A percentile compares a stretch with the other conserved stretches of the same genome.
Evolutionary conservation across 2,888 invertebrate genomes (phyloP).

Genomic region (Ectemnius cavifrons): DNA sequence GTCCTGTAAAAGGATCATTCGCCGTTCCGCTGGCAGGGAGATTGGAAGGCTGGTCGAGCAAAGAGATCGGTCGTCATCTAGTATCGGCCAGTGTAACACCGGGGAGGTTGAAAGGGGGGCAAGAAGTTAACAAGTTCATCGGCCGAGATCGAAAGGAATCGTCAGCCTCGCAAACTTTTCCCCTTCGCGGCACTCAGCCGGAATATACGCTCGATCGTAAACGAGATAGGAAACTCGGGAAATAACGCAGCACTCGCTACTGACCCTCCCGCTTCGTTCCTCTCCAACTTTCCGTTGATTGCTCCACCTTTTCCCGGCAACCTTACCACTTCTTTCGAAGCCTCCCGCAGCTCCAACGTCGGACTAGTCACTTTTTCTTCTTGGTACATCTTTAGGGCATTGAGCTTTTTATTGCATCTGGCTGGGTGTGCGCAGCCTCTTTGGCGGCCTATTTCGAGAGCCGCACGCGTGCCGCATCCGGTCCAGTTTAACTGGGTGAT

Average conservation of each 20-base stretch:
- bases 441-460: slow-evolving; percentile 3
- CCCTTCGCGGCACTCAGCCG: slow-evolving; percentile 13
- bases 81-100: neutral
- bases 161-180: slow-evolving; percentile 10
- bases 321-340: neutral
- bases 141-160: slow-evolving; percentile 17
- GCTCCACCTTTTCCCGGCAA: slow-evolving; percentile 1
- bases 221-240: slow-evolving; percentile 9
- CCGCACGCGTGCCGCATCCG: slow-evolving; percentile 2
- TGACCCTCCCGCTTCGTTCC: slow-evolving; percentile 1
- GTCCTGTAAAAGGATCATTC: neutral
- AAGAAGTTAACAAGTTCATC: slow-evolving; percentile 9
- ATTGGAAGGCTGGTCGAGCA: neutral
- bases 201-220: slow-evolving; percentile 20
- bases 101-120: slow-evolving; percentile 1
- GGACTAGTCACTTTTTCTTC: neutral
- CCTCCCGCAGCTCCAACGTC: neutral
- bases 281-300: slow-evolving; percentile 1
- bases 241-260: neutral
- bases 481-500: neutral
- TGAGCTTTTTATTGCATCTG: neutral
- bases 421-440: neutral
- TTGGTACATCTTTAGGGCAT: neutral
- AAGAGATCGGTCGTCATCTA: neutral
- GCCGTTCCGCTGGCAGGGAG: neutral